Percentiles rank a stretch among this genome's conserved stretches.
These are phyloP conservation scores for Minunthozetes semirufus DNA, from an alignment of 2,888 invertebrate species.

Conservation along the genomic window DNA sequence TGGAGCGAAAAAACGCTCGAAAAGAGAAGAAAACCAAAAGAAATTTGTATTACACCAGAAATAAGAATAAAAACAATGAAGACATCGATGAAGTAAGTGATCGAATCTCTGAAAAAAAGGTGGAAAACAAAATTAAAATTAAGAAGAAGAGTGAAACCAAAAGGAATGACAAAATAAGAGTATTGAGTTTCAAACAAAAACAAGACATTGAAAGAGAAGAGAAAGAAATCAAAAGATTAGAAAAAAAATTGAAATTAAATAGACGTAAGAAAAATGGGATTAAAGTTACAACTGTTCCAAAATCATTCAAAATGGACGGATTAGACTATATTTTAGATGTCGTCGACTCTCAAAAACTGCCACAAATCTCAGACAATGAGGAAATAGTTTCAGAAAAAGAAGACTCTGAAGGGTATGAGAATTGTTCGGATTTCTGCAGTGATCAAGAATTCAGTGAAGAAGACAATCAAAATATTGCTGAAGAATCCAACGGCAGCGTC, in stretches of 20 bases:
- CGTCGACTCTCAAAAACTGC: conserved; percentile 12
- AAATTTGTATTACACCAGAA: neutral
- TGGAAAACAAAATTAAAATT: conserved; percentile 13
- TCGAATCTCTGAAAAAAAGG: neutral
- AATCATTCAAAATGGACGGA: conserved; percentile 36
- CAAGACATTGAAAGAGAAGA: conserved; percentile 29
- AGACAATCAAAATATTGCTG: too few species aligned
- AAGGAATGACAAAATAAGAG: neutral
- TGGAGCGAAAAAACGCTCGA: conserved; percentile 22
- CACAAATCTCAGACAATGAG: neutral
- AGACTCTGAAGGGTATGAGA: neutral
- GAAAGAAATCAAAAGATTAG: conserved; percentile 26
- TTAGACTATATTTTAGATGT: conserved; percentile 35
- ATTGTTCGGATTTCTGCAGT: neutral
- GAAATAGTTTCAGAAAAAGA: conserved; percentile 10
- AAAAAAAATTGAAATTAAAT: conserved; percentile 32
- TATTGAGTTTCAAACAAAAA: conserved; percentile 3
- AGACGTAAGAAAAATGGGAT: conserved; percentile 10
- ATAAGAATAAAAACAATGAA: neutral
- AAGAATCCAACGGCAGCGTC: neutral
- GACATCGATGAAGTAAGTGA: neutral
- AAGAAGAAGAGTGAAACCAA: neutral
- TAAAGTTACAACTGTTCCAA: conserved; percentile 27
- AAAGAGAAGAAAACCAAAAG: conserved; percentile 17
- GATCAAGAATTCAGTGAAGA: neutral